Percentiles rank a stretch among this genome's conserved stretches.
These are phyloP conservation scores for Cuculus canorus DNA, from an alignment of 2,797 vertebrate genomes.

Conservation along the genomic window DNA sequence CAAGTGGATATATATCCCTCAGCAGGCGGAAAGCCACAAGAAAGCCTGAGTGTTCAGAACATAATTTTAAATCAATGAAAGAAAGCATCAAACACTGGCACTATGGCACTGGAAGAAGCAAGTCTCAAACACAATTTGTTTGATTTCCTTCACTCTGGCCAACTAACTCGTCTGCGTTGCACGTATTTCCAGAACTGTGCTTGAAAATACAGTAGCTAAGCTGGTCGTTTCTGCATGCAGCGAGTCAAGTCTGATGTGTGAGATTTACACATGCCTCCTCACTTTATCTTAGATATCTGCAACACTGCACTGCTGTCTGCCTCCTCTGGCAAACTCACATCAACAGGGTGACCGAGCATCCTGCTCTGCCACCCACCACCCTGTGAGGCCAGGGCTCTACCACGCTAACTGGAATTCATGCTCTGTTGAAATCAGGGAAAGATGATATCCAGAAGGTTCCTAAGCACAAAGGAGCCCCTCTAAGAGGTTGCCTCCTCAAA, in stretches of 20 bases:
- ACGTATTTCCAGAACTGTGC: not conserved
- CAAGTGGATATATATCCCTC: not conserved
- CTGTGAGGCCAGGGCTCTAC: not conserved
- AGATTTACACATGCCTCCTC: not conserved
- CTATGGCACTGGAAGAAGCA: not conserved
- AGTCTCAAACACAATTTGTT: not conserved
- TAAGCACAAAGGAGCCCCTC: not conserved
- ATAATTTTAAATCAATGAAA: not conserved
- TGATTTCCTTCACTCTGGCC: not conserved
- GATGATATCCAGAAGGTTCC: not conserved
- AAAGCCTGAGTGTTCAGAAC: not conserved
- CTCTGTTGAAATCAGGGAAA: not conserved
- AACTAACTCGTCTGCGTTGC: not conserved
- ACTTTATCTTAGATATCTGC: not conserved
- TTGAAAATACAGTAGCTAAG: not conserved
- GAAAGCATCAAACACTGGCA: not conserved
- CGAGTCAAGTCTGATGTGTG: accelerated
- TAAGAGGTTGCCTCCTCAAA: not conserved
- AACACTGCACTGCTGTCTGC: not conserved
- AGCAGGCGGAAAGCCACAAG: not conserved
- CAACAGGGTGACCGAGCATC: accelerated
- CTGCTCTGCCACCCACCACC: not conserved
- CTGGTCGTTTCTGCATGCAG: not conserved
- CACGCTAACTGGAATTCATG: not conserved
- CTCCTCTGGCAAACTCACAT: not conserved